Evolutionary conservation across 2,113 vertebrate genomes (phyloP), one percentile per base, ranked within the genome.

Genomic region (Oryzias woworae): DNA sequence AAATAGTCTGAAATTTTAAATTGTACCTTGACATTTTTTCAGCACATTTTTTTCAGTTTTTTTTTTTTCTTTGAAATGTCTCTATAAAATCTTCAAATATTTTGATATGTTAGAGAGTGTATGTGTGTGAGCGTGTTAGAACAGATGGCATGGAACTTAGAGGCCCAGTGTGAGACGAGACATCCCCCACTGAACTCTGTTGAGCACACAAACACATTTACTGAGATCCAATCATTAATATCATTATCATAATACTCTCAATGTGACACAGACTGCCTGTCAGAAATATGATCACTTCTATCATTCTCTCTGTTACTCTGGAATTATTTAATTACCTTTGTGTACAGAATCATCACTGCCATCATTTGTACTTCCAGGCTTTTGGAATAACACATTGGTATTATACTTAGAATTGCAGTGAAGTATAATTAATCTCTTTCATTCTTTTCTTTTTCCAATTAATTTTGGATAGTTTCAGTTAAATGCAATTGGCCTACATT

Each of bases 131-230:
- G 49, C 31, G 51, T 55, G 50, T 58, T 73, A 84, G 85, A 91
- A 85, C 90, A 92, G 89, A 92, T 92, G 92, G 90, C 75, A 71
- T 57, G 46, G 58, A 78, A 82, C 84, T 87, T 86, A 85, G 80
- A 85, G 73, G 75, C 85, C 63, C 85, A 86, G 89, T 87, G 82
- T 88, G 90, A 85, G 76, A 63, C 80, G 79, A 85, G 87, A 85
- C 71, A 66, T 84, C 81, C 81, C 81, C 87, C 66, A 83, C 77
- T 57, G 77, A 85, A 88, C 77, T 82, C 57, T 43, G 48, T 12
- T 65, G 43, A 24, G 36, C 58, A 53, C 70, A 62, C 49, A 47
- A 64, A 72, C 71, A 87, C 68, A 77, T 74, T 77, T 70, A 68
- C 71, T 64, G 49, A 78, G 67, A 85, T 84, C 76, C 77, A 87